Base-by-base conservation (phyloP, 2,113 vertebrate species). In the Fukomys damarensis region DNA sequence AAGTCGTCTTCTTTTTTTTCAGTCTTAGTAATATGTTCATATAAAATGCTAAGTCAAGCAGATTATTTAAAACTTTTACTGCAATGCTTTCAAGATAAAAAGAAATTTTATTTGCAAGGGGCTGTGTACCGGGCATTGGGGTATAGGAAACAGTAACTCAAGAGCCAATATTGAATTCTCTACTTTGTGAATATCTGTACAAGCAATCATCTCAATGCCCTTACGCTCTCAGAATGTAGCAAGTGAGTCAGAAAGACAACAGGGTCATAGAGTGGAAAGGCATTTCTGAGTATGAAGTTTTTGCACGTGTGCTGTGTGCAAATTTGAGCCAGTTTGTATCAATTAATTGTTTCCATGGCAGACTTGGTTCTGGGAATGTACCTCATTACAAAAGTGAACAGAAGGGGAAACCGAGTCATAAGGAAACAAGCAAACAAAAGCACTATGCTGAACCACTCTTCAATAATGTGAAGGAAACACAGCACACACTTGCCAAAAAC, bases 401-500 rank as follows among this genome's bases (percentile, higher is more conserved):
- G 80, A 98, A 85, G 93, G 96, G 97, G 97, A 97, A 98, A 95
- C 66, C 98, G 97, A 98, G 96, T 95, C 96, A 95, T 93, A 35
- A 85, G 92, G 74, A 94, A 97, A 96, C 46, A 97, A 95, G 81
- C 93, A 96, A 98, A 95, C 97, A 92, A 98, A 98, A 98, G 96
- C 65, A 86, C 63, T 58, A 2, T 76, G 94, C 91, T 95, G 96
- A 96, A 97, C 65, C 74, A 79, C 89, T 96, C 97, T 94, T 97
- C 89, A 97, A 72, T 84, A 96, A 98, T 58, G 97, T 63, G 80
- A 97, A 97, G 92, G 95, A 95, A 97, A 98, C 88, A 80, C 4
- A 97, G 26, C 28, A 43, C 68, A 96, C 1, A 52, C 65, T 82
- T 66, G 96, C 97, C 96, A 96, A 97, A 92, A 96, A 95, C 82